Percentiles rank a stretch among this genome's conserved stretches.
These are phyloP conservation scores for Linnaemya tessellans DNA, from an alignment of 2,888 invertebrate genomes.

Conservation along the genomic window DNA sequence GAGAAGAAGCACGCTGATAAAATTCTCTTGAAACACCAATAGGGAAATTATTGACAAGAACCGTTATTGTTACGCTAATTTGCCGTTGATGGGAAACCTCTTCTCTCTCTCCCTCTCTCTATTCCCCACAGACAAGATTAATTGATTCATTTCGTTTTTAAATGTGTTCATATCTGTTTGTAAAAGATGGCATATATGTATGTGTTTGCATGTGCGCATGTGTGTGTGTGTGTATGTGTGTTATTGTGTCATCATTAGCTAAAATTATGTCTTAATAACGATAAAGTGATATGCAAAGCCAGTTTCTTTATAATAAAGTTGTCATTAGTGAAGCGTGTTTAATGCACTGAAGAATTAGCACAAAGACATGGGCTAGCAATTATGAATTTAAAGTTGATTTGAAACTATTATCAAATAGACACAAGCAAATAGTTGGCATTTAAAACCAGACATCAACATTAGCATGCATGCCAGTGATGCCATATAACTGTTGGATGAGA, in stretches of 20 bases:
- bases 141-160: slow-evolving; percentile 1
- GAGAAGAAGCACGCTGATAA: not conserved
- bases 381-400: not conserved
- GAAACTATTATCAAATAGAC: not conserved
- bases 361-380: slow-evolving; percentile 15
- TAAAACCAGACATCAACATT: not conserved
- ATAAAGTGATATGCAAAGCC: not conserved
- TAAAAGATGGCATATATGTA: not conserved
- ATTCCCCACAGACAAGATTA: not conserved
- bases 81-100: not conserved
- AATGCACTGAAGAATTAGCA: slow-evolving; percentile 14
- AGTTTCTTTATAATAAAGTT: not conserved
- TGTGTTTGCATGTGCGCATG: not conserved
- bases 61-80: not conserved
- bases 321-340: slow-evolving; percentile 23
- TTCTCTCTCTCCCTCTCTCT: not conserved
- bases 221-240: not conserved
- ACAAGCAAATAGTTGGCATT: not conserved
- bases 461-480: too few species aligned
- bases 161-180: not conserved
- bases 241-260: slow-evolving; percentile 31
- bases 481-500: too few species aligned
- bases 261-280: slow-evolving; percentile 2
- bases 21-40: slow-evolving; percentile 4
- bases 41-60: slow-evolving; percentile 24